These are phyloP conservation scores for Drosophila testacea DNA, from an alignment of 2,888 invertebrate species.

Conservation along the genomic window DNA sequence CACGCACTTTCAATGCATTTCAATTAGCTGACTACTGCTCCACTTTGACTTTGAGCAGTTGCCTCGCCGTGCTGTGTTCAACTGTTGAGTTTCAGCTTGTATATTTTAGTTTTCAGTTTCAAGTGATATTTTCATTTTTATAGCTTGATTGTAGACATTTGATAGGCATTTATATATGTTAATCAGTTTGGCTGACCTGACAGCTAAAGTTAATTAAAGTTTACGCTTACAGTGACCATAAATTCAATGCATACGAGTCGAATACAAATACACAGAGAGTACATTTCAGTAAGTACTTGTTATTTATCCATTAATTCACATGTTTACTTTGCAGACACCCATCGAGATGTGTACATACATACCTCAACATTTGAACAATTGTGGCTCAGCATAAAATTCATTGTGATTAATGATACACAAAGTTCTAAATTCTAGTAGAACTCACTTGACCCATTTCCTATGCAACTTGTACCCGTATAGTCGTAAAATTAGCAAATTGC, in stretches of 20 bases:
- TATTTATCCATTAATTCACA: conserved; percentile 69
- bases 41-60: conserved; percentile 75
- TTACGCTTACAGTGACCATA: conserved; percentile 46
- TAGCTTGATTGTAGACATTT: conserved; percentile 75
- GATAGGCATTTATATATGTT: conserved; percentile 77
- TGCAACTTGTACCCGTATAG: conserved; percentile 37
- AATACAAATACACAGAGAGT: background rate
- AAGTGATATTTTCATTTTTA: conserved; percentile 67
- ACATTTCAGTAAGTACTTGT: conserved; percentile 12
- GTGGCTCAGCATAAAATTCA: conserved; percentile 48
- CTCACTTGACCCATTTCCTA: conserved; percentile 59
- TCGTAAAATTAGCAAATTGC: conserved; percentile 76
- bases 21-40: conserved; percentile 70
- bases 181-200: conserved; percentile 73
- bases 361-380: conserved; percentile 49
- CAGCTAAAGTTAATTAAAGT: conserved; percentile 75
- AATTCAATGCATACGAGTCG: conserved; percentile 26
- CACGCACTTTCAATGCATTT: conserved; percentile 80
- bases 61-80: conserved; percentile 25
- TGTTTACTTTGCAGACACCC: conserved; percentile 49
- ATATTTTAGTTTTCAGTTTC: background rate
- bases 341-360: conserved; percentile 19
- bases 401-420: conserved; percentile 71
- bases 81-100: too few relatives aligned
- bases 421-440: conserved; percentile 27